Percentiles rank a stretch among this genome's conserved stretches.
Evolutionary conservation across 2,888 invertebrate genomes (phyloP).

Genomic region (Furcula furcula): DNA sequence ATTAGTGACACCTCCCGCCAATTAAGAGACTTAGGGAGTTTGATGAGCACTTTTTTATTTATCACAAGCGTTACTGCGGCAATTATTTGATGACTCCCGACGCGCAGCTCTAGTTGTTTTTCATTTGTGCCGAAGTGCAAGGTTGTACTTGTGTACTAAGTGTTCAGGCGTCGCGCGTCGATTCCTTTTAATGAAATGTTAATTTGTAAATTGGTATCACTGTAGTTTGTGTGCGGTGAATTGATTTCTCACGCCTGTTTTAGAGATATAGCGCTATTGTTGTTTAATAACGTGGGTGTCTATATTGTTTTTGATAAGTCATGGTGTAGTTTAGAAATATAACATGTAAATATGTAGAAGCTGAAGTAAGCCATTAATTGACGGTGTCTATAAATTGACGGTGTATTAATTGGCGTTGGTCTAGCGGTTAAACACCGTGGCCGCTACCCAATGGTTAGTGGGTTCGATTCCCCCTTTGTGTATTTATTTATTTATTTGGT

Average conservation of each 20-base stretch:
- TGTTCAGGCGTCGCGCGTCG: slow-evolving; percentile 45
- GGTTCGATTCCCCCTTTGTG: too few relatives aligned
- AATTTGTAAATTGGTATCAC: slow-evolving; percentile 24
- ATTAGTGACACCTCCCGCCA: slow-evolving; percentile 81
- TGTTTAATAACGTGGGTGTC: too few relatives aligned
- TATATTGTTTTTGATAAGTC: too few relatives aligned
- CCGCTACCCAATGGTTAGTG: too few relatives aligned
- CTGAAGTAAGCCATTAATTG: too few relatives aligned
- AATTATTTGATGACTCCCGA: slow-evolving; percentile 73
- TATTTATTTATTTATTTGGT: too few relatives aligned
- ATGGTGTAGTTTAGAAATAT: too few relatives aligned
- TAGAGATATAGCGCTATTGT: background rate
- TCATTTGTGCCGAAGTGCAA: slow-evolving; percentile 38
- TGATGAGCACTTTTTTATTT: slow-evolving; percentile 78
- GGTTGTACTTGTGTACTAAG: slow-evolving; percentile 44
- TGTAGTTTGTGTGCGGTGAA: background rate
- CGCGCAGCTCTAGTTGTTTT: slow-evolving; percentile 54
- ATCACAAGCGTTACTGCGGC: slow-evolving; percentile 72
- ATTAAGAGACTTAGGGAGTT: slow-evolving; percentile 73
- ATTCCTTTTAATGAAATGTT: slow-evolving; percentile 38
- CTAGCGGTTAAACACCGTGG: too few relatives aligned
- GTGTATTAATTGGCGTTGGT: too few relatives aligned
- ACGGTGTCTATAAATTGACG: too few relatives aligned
- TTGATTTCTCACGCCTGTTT: slow-evolving; percentile 3
- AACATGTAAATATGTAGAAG: too few relatives aligned